Evolutionary conservation across 2,797 vertebrate genomes (phyloP).

Genomic region (Trichosurus vulpecula): DNA sequence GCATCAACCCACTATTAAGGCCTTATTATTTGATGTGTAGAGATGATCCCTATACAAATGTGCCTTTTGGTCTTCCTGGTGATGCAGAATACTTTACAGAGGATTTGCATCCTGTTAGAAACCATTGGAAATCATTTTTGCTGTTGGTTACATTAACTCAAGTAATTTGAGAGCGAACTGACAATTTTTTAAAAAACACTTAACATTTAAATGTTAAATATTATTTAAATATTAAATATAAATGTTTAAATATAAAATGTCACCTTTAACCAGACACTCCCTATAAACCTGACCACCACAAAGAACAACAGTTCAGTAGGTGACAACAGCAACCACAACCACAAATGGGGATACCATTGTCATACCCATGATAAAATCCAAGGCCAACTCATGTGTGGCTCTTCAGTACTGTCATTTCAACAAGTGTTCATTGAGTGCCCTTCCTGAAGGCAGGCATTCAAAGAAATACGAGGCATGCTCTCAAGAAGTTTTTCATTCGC

Average conservation of each 20-base stretch:
- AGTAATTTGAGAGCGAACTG: conserved; percentile 9
- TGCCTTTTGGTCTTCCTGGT: neutral
- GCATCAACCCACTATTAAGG: neutral
- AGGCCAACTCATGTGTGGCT: neutral
- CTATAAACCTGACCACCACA: neutral
- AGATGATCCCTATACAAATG: neutral
- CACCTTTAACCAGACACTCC: neutral
- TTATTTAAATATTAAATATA: too few relatives aligned
- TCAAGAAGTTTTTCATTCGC: neutral
- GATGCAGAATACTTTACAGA: neutral
- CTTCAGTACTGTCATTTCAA: neutral
- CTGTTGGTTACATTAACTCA: conserved; percentile 17
- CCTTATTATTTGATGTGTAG: neutral
- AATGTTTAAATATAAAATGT: too few relatives aligned
- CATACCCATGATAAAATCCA: neutral
- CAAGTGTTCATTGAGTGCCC: neutral
- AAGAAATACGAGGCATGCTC: neutral
- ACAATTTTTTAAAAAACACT: neutral
- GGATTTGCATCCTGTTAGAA: neutral
- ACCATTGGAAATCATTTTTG: conserved; percentile 20
- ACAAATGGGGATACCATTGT: too few relatives aligned
- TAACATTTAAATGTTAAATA: too few relatives aligned
- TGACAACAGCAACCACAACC: neutral
- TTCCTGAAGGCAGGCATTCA: neutral
- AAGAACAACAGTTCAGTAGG: neutral